These are phyloP conservation scores for Brachynemurus nebulosus DNA, from an alignment of 2,888 invertebrate genomes.

Conservation along the genomic window DNA sequence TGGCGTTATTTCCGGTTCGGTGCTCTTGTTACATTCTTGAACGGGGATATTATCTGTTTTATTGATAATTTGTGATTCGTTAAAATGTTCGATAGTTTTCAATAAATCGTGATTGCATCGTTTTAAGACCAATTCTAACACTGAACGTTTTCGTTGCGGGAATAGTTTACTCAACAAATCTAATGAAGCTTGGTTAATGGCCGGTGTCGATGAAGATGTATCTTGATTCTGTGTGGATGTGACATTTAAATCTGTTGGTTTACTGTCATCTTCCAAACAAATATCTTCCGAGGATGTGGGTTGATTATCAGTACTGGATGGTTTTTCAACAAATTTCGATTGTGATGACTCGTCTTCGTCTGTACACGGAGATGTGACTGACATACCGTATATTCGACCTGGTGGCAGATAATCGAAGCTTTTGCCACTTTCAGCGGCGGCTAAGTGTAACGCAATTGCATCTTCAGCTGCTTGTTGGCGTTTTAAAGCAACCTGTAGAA, in stretches of 20 bases:
- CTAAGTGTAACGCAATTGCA: constrained; percentile 83
- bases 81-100: constrained; percentile 80
- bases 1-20: neutral
- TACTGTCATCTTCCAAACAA: constrained; percentile 8
- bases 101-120: constrained; percentile 85
- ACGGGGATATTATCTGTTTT: neutral
- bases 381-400: constrained; percentile 82
- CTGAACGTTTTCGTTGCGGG: constrained; percentile 76
- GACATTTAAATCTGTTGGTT: constrained; percentile 10
- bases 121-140: constrained; percentile 80
- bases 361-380: constrained; percentile 59
- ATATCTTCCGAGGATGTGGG: constrained; percentile 6
- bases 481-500: constrained; percentile 74
- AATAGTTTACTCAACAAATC: constrained; percentile 82
- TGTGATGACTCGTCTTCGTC: constrained; percentile 16
- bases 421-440: constrained; percentile 69
- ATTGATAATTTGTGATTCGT: constrained; percentile 22
- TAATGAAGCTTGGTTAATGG: constrained; percentile 56
- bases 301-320: constrained; percentile 4
- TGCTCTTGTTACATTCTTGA: neutral
- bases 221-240: constrained; percentile 8
- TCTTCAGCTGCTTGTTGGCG: constrained; percentile 96
- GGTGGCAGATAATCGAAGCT: constrained; percentile 63
- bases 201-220: constrained; percentile 8
- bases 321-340: constrained; percentile 10